These are phyloP conservation scores for Conomelus anceps DNA, from an alignment of 2,888 invertebrate genomes.

Conservation along the genomic window DNA sequence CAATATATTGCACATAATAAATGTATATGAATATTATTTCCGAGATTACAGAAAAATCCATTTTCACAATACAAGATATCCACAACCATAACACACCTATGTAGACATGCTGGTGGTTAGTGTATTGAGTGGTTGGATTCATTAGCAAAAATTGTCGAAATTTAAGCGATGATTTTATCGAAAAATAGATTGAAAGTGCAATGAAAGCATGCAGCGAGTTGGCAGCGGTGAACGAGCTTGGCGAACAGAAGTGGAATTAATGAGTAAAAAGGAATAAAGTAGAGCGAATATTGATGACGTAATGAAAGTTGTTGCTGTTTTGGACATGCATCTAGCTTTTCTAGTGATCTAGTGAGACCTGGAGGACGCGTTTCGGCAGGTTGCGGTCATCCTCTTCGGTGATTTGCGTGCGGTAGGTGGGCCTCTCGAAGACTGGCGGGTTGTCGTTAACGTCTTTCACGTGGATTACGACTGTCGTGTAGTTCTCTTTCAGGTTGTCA, in stretches of 20 bases:
- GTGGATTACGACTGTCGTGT: slow-evolving; percentile 92
- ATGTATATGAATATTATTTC: too few relatives aligned
- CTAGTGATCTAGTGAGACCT: slow-evolving; percentile 51
- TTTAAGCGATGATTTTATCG: background rate
- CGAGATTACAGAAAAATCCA: too few relatives aligned
- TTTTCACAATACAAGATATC: background rate
- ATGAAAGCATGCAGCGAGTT: background rate
- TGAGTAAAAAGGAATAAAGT: background rate
- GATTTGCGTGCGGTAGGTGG: slow-evolving; percentile 90
- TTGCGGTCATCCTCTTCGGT: slow-evolving; percentile 93
- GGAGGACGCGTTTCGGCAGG: slow-evolving; percentile 85
- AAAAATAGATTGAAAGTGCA: background rate
- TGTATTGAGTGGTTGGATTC: background rate
- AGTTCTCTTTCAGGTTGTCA: slow-evolving; percentile 94
- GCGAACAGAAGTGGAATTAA: background rate
- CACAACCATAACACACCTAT: background rate
- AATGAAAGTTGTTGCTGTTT: slow-evolving; percentile 38
- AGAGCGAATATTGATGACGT: too few relatives aligned
- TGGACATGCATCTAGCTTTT: slow-evolving; percentile 10
- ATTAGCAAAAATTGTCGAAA: background rate
- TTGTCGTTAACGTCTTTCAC: slow-evolving; percentile 98
- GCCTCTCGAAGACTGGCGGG: slow-evolving; percentile 91
- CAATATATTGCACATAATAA: too few relatives aligned
- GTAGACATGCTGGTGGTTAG: background rate
- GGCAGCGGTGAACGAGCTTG: slow-evolving; percentile 1